Conservation (phyloP, 2,888 invertebrate genomes). For the Dysmachus trigonus region DNA sequence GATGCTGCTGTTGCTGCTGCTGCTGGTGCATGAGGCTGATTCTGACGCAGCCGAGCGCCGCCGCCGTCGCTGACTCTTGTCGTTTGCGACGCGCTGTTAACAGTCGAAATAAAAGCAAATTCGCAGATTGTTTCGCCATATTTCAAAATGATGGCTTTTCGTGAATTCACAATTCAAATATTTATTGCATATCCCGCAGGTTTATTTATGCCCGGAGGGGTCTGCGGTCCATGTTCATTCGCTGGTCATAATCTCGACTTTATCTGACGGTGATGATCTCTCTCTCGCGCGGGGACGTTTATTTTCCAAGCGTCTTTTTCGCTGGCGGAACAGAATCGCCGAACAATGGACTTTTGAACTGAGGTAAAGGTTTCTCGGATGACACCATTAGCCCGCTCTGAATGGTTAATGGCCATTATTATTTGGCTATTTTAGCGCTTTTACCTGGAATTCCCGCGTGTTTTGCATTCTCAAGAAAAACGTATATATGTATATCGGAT, state of each 20-base stretch:
- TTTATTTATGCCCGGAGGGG: slow-evolving; percentile 35
- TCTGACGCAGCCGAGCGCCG: neutral
- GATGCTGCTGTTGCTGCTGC: neutral
- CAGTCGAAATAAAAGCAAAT: slow-evolving; percentile 35
- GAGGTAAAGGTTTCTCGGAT: neutral
- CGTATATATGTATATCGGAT: neutral
- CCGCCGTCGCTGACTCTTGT: neutral
- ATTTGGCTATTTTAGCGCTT: neutral
- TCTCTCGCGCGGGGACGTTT: neutral
- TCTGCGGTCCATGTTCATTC: slow-evolving; percentile 5
- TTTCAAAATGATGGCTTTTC: slow-evolving; percentile 44
- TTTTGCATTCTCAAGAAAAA: neutral
- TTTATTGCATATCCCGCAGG: slow-evolving; percentile 40
- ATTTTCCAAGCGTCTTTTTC: neutral
- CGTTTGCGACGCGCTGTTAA: slow-evolving; percentile 9
- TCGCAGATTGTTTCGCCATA: slow-evolving; percentile 37
- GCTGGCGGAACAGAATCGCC: neutral
- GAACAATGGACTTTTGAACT: neutral
- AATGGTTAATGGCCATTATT: neutral
- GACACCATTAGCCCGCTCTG: neutral
- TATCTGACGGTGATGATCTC: slow-evolving; percentile 12
- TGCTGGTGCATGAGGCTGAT: neutral
- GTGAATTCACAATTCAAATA: slow-evolving; percentile 43
- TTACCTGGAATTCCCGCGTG: neutral
- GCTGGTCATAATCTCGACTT: slow-evolving; percentile 22